Evolutionary conservation across 2,888 invertebrate species (phyloP).

Genomic region (Luperina nickerlii): DNA sequence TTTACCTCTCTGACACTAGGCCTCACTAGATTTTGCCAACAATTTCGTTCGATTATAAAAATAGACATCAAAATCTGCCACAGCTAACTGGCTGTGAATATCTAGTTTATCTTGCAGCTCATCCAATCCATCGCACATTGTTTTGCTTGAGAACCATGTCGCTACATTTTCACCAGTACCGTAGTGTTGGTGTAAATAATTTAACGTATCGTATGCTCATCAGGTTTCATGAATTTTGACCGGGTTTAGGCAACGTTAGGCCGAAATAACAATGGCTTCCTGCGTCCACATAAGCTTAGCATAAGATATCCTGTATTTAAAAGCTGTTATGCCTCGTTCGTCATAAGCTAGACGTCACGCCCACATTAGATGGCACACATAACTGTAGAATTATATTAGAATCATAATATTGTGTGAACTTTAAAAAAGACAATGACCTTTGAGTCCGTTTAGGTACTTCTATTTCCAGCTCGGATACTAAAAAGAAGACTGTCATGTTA

Average conservation of each 20-base stretch:
- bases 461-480: neutral
- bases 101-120: conserved; percentile 19
- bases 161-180: neutral
- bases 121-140: conserved; percentile 12
- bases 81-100: conserved; percentile 1
- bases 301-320: neutral
- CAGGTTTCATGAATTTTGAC: conserved; percentile 29
- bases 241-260: neutral
- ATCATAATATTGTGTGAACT: conserved; percentile 17
- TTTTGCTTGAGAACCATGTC: conserved; percentile 24
- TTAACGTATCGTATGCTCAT: conserved; percentile 12
- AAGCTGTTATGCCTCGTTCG: conserved; percentile 3
- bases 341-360: neutral
- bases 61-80: neutral
- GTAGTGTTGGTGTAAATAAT: conserved; percentile 5
- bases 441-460: neutral
- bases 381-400: conserved; percentile 13
- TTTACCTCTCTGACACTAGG: neutral
- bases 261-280: conserved; percentile 19
- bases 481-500: neutral
- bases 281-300: conserved; percentile 12
- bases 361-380: neutral
- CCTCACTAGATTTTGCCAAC: neutral
- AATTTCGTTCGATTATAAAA: neutral
- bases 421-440: conserved; percentile 12